These are phyloP conservation scores for Sericinus montela DNA, from an alignment of 2,888 invertebrate genomes.

Conservation along the genomic window DNA sequence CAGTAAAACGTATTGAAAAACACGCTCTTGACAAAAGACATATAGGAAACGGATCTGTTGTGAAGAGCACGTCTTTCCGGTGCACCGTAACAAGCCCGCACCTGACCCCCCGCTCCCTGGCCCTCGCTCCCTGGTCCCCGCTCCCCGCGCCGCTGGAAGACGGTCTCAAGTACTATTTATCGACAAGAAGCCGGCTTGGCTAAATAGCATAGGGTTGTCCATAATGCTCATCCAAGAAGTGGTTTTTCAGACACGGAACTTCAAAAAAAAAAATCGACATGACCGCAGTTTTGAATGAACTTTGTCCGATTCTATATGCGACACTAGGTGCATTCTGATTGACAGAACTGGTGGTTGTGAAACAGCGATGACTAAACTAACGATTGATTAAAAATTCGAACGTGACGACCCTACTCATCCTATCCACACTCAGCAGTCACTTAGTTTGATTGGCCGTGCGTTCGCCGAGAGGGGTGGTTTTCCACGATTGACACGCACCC, in stretches of 20 bases:
- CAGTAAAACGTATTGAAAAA: not conserved
- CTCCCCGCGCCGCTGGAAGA: not conserved
- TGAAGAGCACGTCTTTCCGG: not conserved
- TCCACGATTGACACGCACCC: not conserved
- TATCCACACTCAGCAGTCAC: not conserved
- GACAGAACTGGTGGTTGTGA: too few species aligned
- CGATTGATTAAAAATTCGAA: too few species aligned
- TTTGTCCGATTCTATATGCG: too few species aligned
- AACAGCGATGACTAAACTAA: too few species aligned
- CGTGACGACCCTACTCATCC: not conserved
- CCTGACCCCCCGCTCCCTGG: too few species aligned
- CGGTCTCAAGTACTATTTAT: constrained; percentile 17
- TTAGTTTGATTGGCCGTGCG: constrained; percentile 7
- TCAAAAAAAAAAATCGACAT: too few species aligned
- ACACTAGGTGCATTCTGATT: too few species aligned
- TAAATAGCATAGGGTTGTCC: not conserved
- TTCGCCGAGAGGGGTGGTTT: not conserved
- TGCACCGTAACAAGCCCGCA: constrained; percentile 3
- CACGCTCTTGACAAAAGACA: not conserved
- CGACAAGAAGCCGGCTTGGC: constrained; percentile 13
- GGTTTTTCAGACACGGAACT: too few species aligned
- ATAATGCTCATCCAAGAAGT: not conserved
- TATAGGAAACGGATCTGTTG: not conserved
- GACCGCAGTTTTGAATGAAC: too few species aligned
- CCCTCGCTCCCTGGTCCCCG: too few species aligned